phyloP scores from a whole-genome alignment of 2,888 invertebrate species.

The Augochlorella aurata region DNA sequence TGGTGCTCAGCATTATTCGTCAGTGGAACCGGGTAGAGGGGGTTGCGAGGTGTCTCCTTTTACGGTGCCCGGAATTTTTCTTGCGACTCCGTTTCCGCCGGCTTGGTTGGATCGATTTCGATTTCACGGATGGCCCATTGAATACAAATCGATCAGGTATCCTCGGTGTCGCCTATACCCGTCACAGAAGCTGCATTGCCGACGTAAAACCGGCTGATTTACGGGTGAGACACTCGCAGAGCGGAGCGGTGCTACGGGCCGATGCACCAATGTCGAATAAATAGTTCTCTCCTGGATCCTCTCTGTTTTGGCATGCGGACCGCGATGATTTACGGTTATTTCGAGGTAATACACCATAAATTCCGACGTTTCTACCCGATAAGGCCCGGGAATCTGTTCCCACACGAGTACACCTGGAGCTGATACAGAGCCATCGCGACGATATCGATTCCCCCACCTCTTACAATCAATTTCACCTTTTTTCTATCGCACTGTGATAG shows the following conservation, averaged over 20 bases:
- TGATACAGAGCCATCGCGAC: not conserved
- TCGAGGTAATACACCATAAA: conserved; percentile 48
- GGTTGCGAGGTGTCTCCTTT: conserved; percentile 30
- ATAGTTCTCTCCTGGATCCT: conserved; percentile 25
- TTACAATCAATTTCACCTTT: not conserved
- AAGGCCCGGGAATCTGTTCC: conserved; percentile 11
- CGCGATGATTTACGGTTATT: conserved; percentile 50
- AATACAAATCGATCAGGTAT: conserved; percentile 56
- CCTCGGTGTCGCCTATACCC: conserved; percentile 36
- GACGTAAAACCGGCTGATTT: conserved; percentile 55
- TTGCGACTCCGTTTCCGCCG: conserved; percentile 18
- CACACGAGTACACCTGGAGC: not conserved
- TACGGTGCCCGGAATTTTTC: conserved; percentile 52
- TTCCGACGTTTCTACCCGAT: conserved; percentile 20
- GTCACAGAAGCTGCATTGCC: conserved; percentile 26
- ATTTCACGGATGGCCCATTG: conserved; percentile 29
- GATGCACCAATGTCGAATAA: conserved; percentile 24
- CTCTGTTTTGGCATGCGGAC: conserved; percentile 1
- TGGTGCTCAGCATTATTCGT: not conserved
- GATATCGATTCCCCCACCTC: not conserved
- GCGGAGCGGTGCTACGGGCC: not conserved
- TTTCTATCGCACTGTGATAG: not conserved
- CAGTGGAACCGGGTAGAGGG: not conserved
- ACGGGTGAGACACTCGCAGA: conserved; percentile 24
- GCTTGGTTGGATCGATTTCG: conserved; percentile 24